Conservation (phyloP, 2,888 invertebrate species). For the Amorpha juglandis region DNA sequence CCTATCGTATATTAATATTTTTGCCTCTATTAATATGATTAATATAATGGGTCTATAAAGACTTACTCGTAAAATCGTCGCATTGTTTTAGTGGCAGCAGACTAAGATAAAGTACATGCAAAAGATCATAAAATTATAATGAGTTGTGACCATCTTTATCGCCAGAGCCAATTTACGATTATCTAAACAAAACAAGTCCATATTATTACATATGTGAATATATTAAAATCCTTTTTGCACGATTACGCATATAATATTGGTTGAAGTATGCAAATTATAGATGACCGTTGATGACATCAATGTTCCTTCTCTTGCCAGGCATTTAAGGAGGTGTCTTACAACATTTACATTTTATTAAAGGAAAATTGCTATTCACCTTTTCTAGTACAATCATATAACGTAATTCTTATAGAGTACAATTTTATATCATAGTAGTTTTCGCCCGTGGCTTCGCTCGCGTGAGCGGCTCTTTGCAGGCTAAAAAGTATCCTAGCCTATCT, state of each 20-base stretch:
- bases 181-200: neutral
- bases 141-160: neutral
- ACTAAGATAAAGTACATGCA: too few relatives aligned
- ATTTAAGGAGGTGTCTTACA: slow-evolving; percentile 9
- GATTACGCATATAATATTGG: neutral
- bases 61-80: too few relatives aligned
- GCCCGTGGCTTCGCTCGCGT: too few relatives aligned
- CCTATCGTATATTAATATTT: too few relatives aligned
- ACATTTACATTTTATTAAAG: slow-evolving; percentile 26
- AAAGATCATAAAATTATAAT: neutral
- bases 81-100: too few relatives aligned
- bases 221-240: slow-evolving; percentile 11
- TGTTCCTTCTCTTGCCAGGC: slow-evolving; percentile 6
- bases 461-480: neutral
- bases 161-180: neutral
- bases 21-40: too few relatives aligned
- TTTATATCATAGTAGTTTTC: too few relatives aligned
- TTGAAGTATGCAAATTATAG: neutral
- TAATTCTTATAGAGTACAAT: neutral
- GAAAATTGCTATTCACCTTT: slow-evolving; percentile 11
- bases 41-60: too few relatives aligned
- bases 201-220: neutral
- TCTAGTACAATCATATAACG: neutral
- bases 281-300: neutral
- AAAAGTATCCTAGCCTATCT: too few relatives aligned